These are phyloP conservation scores for Macroglossus sobrinus DNA, from an alignment of 2,113 vertebrate genomes.

Conservation along the genomic window DNA sequence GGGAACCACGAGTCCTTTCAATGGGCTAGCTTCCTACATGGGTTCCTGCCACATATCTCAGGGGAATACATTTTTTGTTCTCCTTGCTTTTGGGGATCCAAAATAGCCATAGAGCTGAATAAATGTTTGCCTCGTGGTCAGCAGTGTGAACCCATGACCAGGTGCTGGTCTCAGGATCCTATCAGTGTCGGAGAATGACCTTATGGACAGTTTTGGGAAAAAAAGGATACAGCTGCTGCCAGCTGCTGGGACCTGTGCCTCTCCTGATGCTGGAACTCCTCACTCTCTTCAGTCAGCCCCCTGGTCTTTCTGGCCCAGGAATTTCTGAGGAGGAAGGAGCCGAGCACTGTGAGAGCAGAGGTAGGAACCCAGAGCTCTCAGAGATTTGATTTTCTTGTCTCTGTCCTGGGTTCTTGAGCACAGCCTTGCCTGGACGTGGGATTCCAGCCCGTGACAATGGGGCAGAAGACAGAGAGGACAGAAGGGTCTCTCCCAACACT, in stretches of 20 bases:
- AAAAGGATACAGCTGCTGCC: background rate
- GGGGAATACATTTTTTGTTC: background rate
- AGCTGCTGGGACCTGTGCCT: background rate
- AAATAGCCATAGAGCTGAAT: background rate
- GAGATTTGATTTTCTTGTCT: background rate
- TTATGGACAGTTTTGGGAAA: background rate
- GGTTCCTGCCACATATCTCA: background rate
- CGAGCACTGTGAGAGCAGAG: background rate
- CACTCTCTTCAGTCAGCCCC: background rate
- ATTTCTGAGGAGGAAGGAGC: background rate
- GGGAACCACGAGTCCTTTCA: background rate
- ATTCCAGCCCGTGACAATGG: background rate
- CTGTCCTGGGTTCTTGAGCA: background rate
- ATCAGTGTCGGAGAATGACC: background rate
- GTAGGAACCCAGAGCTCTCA: background rate
- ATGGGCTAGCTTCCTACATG: background rate
- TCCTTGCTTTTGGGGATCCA: background rate
- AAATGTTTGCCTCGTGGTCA: background rate
- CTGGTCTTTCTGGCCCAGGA: background rate
- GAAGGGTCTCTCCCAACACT: background rate
- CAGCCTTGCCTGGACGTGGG: background rate
- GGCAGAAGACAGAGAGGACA: background rate
- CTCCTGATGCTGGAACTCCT: background rate
- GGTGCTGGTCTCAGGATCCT: background rate
- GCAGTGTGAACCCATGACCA: background rate